phyloP scores from a whole-genome alignment of 2,888 invertebrate species.

The Periphyllus acericola region DNA sequence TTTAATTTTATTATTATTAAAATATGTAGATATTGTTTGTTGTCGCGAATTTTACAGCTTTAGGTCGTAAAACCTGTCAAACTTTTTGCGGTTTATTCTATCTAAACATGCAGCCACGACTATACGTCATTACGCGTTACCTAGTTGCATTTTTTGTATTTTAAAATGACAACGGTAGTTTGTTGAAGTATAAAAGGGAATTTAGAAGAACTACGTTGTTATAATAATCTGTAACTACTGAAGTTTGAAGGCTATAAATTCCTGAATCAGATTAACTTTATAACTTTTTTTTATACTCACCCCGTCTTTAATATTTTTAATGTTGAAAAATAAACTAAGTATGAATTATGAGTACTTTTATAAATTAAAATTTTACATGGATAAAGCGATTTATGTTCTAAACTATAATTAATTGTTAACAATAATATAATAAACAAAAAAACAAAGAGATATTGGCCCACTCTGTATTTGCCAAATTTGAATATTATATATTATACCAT shows the following conservation, averaged over 20 bases:
- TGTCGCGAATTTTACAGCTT: conserved; percentile 40
- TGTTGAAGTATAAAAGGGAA: background rate
- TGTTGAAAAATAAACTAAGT: too few species aligned
- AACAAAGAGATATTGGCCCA: too few species aligned
- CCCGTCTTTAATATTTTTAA: too few species aligned
- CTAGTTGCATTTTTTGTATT: background rate
- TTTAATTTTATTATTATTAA: conserved; percentile 37
- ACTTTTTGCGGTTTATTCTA: conserved; percentile 38
- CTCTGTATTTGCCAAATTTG: too few species aligned
- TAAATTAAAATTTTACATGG: too few species aligned
- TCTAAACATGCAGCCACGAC: conserved; percentile 26
- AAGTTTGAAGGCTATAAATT: conserved; percentile 18
- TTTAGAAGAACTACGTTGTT: conserved; percentile 34
- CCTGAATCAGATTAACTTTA: conserved; percentile 2
- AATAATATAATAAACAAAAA: too few species aligned
- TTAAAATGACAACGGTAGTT: conserved; percentile 30
- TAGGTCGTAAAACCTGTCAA: conserved; percentile 43
- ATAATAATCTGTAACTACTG: background rate
- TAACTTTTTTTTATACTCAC: background rate
- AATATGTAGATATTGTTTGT: background rate
- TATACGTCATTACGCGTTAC: conserved; percentile 27
- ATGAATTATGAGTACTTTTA: too few species aligned
- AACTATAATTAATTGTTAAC: too few species aligned
- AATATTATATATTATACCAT: too few species aligned
- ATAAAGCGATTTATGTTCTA: too few species aligned